phyloP scores from a whole-genome alignment of 2,888 invertebrate species.

The Orchesella flavescens region DNA sequence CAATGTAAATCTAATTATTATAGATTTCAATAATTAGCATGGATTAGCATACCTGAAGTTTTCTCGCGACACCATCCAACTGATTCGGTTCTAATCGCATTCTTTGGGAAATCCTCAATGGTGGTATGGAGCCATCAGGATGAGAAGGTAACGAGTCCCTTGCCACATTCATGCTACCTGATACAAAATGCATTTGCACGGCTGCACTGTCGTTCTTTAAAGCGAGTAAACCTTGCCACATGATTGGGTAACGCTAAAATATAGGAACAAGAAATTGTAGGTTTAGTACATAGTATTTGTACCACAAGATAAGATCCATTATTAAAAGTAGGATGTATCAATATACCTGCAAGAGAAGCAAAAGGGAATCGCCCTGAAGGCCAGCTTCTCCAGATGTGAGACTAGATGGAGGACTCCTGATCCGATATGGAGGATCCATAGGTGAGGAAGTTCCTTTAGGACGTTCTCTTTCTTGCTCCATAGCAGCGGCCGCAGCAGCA shows the following conservation, averaged over 20 bases:
- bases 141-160: conserved; percentile 89
- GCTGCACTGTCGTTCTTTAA: conserved; percentile 97
- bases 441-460: conserved; percentile 62
- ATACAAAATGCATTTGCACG: conserved; percentile 99
- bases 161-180: conserved; percentile 92
- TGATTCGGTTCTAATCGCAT: conserved; percentile 97
- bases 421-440: conserved; percentile 30
- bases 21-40: not conserved
- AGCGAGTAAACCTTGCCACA: conserved; percentile 97
- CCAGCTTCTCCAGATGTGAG: conserved; percentile 26
- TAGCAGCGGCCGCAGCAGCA: conserved; percentile 60
- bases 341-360: conserved; percentile 82
- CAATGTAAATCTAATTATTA: not conserved
- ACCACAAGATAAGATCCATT: no score
- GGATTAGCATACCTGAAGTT: conserved; percentile 94
- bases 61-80: conserved; percentile 94
- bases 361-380: conserved; percentile 86
- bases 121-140: conserved; percentile 87
- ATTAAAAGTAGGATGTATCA: no score
- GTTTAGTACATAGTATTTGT: no score
- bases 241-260: conserved; percentile 90
- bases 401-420: conserved; percentile 77
- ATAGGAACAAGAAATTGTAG: conserved; percentile 62
- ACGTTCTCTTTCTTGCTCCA: conserved; percentile 60
- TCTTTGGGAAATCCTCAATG: conserved; percentile 94